Percentiles rank a stretch among this genome's conserved stretches.
Evolutionary conservation across 2,888 invertebrate genomes (phyloP).

Genomic region (Bellardia pandia): DNA sequence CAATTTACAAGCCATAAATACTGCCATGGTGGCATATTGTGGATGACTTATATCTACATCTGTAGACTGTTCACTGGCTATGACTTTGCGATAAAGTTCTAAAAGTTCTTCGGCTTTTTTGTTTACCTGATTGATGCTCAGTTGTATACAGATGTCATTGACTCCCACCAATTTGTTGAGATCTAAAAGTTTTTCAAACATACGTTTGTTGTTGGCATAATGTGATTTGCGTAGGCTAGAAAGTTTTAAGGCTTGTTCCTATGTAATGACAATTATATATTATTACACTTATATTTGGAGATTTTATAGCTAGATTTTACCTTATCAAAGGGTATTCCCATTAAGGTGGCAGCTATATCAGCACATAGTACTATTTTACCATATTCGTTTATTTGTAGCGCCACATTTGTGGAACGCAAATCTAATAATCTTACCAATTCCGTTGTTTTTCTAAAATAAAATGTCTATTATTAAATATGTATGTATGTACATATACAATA

Average conservation of each 20-base stretch:
- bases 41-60: constrained; percentile 86
- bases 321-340: constrained; percentile 85
- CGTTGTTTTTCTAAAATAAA: constrained; percentile 80
- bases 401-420: constrained; percentile 80
- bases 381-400: constrained; percentile 85
- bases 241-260: constrained; percentile 87
- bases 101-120: constrained; percentile 86
- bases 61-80: constrained; percentile 80
- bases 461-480: background rate
- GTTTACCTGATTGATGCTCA: constrained; percentile 85
- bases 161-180: constrained; percentile 86
- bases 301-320: constrained; percentile 59
- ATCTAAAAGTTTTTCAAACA: constrained; percentile 87
- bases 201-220: constrained; percentile 86
- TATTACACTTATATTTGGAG: background rate
- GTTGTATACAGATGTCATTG: constrained; percentile 86
- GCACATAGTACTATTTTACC: constrained; percentile 87
- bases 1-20: constrained; percentile 87
- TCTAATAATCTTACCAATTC: constrained; percentile 81
- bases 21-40: constrained; percentile 88
- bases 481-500: no score
- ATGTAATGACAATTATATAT: background rate
- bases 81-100: constrained; percentile 84
- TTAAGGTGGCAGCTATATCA: constrained; percentile 86
- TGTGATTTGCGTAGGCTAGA: constrained; percentile 86